Percentiles rank a stretch among this genome's conserved stretches.
Conservation (phyloP, 2,113 vertebrate genomes). For the Hypocryptadius cinnamomeus region DNA sequence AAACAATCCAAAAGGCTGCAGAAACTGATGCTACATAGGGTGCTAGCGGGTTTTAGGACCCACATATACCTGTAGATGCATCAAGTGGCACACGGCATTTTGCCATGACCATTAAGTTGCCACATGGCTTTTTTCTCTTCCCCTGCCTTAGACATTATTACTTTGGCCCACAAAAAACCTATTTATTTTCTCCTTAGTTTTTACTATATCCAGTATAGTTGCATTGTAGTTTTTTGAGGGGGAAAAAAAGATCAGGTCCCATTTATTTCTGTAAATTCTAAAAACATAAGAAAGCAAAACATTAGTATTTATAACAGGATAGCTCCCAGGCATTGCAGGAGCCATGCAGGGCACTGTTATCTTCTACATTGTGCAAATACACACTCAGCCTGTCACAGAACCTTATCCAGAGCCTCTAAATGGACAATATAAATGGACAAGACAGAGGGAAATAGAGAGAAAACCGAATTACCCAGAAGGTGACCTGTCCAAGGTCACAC, state of each 20-base stretch:
- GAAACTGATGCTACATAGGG: background rate
- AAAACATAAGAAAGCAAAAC: background rate
- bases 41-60: background rate
- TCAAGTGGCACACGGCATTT: background rate
- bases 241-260: fast-evolving
- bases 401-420: background rate
- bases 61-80: background rate
- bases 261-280: background rate
- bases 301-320: background rate
- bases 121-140: background rate
- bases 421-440: background rate
- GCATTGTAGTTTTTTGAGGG: background rate
- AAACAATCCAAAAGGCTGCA: background rate
- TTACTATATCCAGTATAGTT: background rate
- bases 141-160: background rate
- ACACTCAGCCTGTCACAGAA: background rate
- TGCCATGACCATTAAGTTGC: background rate
- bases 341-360: background rate
- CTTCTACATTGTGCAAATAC: background rate
- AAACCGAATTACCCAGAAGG: background rate
- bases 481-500: background rate
- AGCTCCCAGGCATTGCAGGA: background rate
- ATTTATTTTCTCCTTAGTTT: background rate
- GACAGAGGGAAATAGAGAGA: background rate
- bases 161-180: background rate